Percentiles rank a stretch among this genome's conserved stretches.
Conservation (phyloP, 2,113 vertebrate genomes). For the Dipodomys spectabilis region DNA sequence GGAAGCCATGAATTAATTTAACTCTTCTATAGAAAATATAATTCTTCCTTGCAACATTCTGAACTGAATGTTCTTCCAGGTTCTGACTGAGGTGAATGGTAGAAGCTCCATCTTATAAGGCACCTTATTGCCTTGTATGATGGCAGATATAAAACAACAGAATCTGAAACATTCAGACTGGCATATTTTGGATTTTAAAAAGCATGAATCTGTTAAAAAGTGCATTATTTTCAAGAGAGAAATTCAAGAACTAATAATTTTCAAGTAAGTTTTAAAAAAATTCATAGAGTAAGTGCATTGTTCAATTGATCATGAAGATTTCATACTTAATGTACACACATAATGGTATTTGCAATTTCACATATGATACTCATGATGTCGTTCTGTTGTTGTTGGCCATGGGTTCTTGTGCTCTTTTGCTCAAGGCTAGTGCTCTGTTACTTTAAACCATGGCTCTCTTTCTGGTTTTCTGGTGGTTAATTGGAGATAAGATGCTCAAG, state of each 20-base stretch:
- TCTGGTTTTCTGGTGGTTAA: too few relatives aligned
- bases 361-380: too few relatives aligned
- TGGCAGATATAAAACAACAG: neutral
- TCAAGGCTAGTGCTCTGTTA: too few relatives aligned
- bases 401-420: too few relatives aligned
- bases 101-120: neutral
- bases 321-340: neutral
- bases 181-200: neutral
- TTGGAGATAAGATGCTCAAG: too few relatives aligned
- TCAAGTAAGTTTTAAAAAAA: constrained; percentile 16
- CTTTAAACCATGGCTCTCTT: too few relatives aligned
- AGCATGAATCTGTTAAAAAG: neutral
- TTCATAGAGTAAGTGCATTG: neutral
- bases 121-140: neutral
- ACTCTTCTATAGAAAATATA: neutral
- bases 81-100: neutral
- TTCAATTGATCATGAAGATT: neutral
- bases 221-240: neutral
- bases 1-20: neutral
- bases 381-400: too few relatives aligned
- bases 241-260: neutral
- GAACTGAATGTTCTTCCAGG: neutral
- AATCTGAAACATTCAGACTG: neutral
- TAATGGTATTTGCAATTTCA: neutral
- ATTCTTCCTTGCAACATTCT: too few relatives aligned